A percentile compares a stretch with the other conserved stretches of the same genome.
Evolutionary conservation across 2,888 invertebrate genomes (phyloP).

Genomic region (Trissonchulus latispiculum): DNA sequence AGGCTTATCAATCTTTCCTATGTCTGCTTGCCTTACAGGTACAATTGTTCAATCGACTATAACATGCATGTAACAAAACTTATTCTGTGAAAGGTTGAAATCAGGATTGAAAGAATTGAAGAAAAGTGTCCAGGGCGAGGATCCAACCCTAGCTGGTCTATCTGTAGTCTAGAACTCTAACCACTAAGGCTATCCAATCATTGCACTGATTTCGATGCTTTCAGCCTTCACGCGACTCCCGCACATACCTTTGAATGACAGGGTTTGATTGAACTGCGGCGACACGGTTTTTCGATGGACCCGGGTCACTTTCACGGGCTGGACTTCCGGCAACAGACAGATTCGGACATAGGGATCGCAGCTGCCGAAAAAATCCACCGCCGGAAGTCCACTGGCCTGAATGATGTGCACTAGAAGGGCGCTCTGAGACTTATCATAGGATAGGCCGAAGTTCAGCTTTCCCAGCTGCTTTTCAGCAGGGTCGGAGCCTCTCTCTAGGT

Average conservation of each 20-base stretch:
- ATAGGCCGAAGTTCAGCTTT: constrained; percentile 15
- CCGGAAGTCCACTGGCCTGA: constrained; percentile 3
- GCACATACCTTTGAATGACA: constrained; percentile 13
- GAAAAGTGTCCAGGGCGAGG: too few relatives aligned
- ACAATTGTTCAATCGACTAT: too few relatives aligned
- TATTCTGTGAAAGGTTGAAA: too few relatives aligned
- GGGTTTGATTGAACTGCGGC: constrained; percentile 12
- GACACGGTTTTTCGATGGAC: neutral
- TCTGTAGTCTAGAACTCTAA: too few relatives aligned
- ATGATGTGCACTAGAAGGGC: neutral
- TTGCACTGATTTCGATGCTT: too few relatives aligned
- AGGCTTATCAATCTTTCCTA: too few relatives aligned
- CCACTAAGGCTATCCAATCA: too few relatives aligned
- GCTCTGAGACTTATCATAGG: neutral
- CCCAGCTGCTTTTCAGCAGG: neutral
- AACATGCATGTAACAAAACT: too few relatives aligned
- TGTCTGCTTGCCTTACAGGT: too few relatives aligned
- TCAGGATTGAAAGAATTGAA: too few relatives aligned
- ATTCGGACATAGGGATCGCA: constrained; percentile 15
- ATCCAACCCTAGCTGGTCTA: too few relatives aligned
- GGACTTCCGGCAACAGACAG: constrained; percentile 8
- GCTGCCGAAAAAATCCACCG: neutral
- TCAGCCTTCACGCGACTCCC: too few relatives aligned
- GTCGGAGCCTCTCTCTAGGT: neutral
- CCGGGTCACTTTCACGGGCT: constrained; percentile 2